Evolutionary conservation across 2,888 invertebrate species (phyloP).

Genomic region (Muscina levida): DNA sequence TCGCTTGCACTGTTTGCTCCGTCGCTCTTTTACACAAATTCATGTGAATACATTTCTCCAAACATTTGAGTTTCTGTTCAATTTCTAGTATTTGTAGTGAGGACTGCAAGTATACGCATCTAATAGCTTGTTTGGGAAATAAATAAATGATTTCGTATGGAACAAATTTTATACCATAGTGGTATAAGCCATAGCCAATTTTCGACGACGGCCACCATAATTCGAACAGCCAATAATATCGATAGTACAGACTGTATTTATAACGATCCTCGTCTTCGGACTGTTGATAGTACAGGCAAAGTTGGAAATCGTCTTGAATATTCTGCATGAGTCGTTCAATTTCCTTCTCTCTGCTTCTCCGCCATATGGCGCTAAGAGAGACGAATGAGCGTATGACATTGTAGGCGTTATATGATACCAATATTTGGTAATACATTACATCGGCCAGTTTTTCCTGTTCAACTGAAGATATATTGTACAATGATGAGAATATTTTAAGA

Average conservation of each 20-base stretch:
- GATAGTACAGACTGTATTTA: slow-evolving; percentile 8
- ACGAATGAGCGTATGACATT: slow-evolving; percentile 65
- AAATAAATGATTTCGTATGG: slow-evolving; percentile 30
- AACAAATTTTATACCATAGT: no score
- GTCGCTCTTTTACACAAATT: slow-evolving; percentile 28
- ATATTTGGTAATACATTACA: no score
- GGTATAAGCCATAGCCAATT: slow-evolving; percentile 3
- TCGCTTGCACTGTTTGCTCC: no score
- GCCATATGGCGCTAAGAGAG: slow-evolving; percentile 57
- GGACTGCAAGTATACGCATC: slow-evolving; percentile 70
- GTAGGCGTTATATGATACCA: slow-evolving; percentile 46
- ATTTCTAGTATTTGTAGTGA: slow-evolving; percentile 67
- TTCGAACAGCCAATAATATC: slow-evolving; percentile 35
- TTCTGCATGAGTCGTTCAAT: slow-evolving; percentile 50
- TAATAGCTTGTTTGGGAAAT: slow-evolving; percentile 66
- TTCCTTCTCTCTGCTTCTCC: slow-evolving; percentile 56
- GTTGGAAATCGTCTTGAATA: slow-evolving; percentile 55
- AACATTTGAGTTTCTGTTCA: slow-evolving; percentile 64
- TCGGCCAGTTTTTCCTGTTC: no score
- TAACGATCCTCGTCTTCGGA: neutral
- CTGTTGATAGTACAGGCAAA: slow-evolving; percentile 42
- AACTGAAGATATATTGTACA: no score
- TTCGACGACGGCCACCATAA: neutral
- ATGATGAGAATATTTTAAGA: no score
- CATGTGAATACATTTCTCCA: slow-evolving; percentile 26